Conservation (phyloP, 2,797 vertebrate species). For the Emydoidea blandingii region DNA sequence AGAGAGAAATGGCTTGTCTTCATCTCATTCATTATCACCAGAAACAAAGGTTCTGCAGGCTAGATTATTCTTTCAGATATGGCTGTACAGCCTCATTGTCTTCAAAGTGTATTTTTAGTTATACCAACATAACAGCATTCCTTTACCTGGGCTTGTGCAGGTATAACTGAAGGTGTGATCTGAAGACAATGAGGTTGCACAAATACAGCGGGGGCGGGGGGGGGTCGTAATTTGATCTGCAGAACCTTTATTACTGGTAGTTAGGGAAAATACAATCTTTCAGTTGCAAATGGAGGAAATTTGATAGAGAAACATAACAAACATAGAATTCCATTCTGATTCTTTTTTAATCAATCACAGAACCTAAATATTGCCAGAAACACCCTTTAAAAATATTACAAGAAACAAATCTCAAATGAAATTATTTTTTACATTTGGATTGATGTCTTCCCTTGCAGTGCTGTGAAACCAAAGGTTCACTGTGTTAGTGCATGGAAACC, state of each 20-base stretch:
- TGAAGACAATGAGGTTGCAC: no score
- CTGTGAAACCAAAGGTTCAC: not conserved
- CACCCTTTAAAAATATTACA: rapidly evolving
- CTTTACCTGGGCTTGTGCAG: rapidly evolving
- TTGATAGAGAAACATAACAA: not conserved
- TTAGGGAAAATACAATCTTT: not conserved
- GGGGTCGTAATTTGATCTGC: no score
- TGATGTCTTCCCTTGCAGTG: not conserved
- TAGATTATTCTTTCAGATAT: not conserved
- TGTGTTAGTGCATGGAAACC: not conserved
- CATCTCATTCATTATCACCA: not conserved
- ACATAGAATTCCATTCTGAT: not conserved
- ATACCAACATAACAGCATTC: rapidly evolving
- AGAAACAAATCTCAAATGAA: not conserved
- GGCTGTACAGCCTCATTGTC: not conserved
- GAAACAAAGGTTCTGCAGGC: not conserved
- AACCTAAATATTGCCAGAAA: not conserved
- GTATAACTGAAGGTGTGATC: rapidly evolving
- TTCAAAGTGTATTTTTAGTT: not conserved
- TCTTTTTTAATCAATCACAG: not conserved
- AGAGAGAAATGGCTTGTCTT: not conserved
- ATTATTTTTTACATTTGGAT: not conserved
- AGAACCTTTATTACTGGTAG: not conserved
- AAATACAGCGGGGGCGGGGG: not conserved
- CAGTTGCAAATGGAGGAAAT: not conserved